These are phyloP conservation scores for Achlya flavicornis DNA, from an alignment of 2,888 invertebrate genomes.

Conservation along the genomic window DNA sequence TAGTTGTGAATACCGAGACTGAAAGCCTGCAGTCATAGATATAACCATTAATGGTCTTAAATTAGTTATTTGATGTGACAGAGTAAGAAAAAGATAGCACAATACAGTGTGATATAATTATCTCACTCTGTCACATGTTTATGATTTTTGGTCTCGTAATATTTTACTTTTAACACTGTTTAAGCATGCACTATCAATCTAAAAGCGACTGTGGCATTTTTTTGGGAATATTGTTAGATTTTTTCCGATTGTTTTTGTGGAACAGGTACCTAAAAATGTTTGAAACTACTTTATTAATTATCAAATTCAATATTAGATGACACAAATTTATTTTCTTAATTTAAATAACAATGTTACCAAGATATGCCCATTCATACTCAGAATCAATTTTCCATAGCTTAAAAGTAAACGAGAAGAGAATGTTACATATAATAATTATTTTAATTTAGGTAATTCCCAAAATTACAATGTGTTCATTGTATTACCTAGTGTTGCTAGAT, in stretches of 20 bases:
- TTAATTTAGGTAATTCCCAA: conserved; percentile 47
- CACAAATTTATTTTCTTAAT: background rate
- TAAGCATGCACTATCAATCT: background rate
- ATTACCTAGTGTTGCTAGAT: conserved; percentile 73
- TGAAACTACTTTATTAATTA: too few species aligned
- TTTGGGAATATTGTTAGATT: background rate
- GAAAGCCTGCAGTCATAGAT: conserved; percentile 32
- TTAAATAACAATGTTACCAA: background rate
- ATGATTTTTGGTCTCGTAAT: background rate
- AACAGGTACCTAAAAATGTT: too few species aligned
- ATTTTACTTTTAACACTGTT: background rate
- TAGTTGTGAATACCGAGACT: conserved; percentile 31
- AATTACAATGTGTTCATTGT: conserved; percentile 77
- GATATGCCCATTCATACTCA: background rate
- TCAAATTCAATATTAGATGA: too few species aligned
- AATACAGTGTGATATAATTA: conserved; percentile 29
- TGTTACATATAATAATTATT: conserved; percentile 18
- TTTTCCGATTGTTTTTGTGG: background rate
- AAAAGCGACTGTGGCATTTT: background rate
- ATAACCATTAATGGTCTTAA: background rate
- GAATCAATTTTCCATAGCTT: background rate
- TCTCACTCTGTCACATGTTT: conserved; percentile 15
- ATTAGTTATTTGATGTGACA: background rate
- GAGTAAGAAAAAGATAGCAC: conserved; percentile 8
- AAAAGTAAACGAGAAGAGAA: conserved; percentile 19